phyloP scores from a whole-genome alignment of 2,888 invertebrate species.

The Entomobrya proxima region DNA sequence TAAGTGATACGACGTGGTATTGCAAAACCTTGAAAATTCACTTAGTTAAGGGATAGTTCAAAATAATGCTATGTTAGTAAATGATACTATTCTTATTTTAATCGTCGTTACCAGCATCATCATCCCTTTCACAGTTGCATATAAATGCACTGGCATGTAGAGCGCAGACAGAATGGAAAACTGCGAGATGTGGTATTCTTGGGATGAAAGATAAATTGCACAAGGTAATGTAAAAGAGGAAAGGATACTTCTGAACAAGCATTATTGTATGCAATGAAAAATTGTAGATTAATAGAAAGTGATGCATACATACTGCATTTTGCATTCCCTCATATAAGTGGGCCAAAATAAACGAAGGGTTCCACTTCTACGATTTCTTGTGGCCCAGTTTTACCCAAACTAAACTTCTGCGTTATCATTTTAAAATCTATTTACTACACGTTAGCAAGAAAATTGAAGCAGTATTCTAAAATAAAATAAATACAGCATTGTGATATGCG shows the following conservation, averaged over 20 bases:
- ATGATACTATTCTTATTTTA: conserved; percentile 24
- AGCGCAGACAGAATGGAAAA: background rate
- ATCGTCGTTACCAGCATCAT: background rate
- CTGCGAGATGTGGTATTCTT: background rate
- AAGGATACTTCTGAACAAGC: background rate
- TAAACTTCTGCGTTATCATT: background rate
- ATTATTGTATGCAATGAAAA: conserved; percentile 13
- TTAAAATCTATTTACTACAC: background rate
- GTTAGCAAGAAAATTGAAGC: too few relatives aligned
- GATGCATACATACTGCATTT: conserved; percentile 17
- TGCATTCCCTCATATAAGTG: conserved; percentile 39
- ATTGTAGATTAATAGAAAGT: background rate
- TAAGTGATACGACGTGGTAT: background rate
- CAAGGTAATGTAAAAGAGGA: background rate
- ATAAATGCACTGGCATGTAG: background rate
- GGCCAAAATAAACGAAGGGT: conserved; percentile 71
- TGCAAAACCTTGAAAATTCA: conserved; percentile 41
- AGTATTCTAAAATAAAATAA: background rate
- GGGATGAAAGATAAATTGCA: background rate
- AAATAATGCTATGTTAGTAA: background rate
- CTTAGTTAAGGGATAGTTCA: conserved; percentile 29
- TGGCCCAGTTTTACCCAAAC: conserved; percentile 67
- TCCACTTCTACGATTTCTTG: conserved; percentile 72
- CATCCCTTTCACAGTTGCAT: background rate
- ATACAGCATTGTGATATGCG: background rate